Evolutionary conservation across 2,797 vertebrate species (phyloP).

Genomic region (Falco novaeseelandiae): DNA sequence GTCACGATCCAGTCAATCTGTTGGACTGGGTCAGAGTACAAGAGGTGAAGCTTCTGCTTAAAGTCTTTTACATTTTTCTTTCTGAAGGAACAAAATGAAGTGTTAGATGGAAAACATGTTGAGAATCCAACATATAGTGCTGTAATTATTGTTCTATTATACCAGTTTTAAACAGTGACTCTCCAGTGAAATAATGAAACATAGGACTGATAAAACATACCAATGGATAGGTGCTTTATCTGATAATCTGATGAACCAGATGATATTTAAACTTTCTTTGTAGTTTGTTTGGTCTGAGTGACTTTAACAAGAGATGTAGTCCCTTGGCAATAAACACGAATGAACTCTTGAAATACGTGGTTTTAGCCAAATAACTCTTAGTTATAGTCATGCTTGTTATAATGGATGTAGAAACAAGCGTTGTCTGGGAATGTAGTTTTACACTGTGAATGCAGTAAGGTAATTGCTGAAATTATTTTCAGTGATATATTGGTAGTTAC

Average conservation of each 20-base stretch:
- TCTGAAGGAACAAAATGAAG: background rate
- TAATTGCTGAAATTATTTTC: background rate
- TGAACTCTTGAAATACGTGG: background rate
- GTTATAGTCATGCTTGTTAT: background rate
- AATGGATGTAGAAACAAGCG: background rate
- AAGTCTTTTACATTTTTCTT: background rate
- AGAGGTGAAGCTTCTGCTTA: background rate
- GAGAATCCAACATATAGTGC: background rate
- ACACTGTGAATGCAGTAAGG: background rate
- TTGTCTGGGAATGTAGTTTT: background rate
- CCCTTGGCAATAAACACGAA: background rate
- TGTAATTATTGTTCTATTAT: background rate
- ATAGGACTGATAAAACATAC: background rate
- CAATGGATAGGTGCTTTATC: background rate
- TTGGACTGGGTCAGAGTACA: background rate
- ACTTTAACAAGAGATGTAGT: background rate
- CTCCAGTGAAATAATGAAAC: background rate
- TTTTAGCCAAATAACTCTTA: background rate
- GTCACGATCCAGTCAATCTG: slow-evolving; percentile 8
- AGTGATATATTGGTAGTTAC: background rate
- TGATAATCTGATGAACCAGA: background rate
- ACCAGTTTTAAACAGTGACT: background rate
- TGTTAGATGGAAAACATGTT: background rate
- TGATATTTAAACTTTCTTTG: background rate
- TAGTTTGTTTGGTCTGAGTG: background rate